A percentile compares a stretch with the other conserved stretches of the same genome.
These are phyloP conservation scores for Caenorhabditis brenneri DNA, from an alignment of 1,140 invertebrate genomes.

Conservation along the genomic window DNA sequence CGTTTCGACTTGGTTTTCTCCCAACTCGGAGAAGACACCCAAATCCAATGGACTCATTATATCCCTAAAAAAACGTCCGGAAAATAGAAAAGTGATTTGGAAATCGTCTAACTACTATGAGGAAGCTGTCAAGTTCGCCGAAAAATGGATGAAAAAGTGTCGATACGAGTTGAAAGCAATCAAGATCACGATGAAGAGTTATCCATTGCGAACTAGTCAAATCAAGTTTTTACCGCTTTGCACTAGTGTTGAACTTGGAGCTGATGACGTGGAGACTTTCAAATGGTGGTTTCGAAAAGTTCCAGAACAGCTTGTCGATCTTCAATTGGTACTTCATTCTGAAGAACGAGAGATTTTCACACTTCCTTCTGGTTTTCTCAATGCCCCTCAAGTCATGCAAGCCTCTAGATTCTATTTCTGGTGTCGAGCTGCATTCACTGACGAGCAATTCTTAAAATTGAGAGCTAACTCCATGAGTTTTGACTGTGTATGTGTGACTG, in stretches of 20 bases:
- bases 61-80: neutral
- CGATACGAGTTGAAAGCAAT: neutral
- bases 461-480: neutral
- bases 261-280: neutral
- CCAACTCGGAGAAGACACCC: neutral
- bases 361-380: neutral
- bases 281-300: neutral
- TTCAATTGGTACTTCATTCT: neutral
- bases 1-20: neutral
- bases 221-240: neutral
- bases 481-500: neutral
- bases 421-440: neutral
- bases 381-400: too few relatives aligned
- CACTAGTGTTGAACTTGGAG: neutral
- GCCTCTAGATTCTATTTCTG: neutral
- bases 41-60: neutral
- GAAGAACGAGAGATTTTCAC: neutral
- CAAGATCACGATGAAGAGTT: neutral
- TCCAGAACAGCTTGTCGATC: neutral
- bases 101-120: neutral
- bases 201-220: neutral
- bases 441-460: neutral
- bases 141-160: conserved; percentile 21
- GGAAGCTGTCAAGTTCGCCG: neutral
- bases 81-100: neutral